A percentile compares a stretch with the other conserved stretches of the same genome.
Conservation (phyloP, 2,888 invertebrate genomes). For the Argyra leucocephala region DNA sequence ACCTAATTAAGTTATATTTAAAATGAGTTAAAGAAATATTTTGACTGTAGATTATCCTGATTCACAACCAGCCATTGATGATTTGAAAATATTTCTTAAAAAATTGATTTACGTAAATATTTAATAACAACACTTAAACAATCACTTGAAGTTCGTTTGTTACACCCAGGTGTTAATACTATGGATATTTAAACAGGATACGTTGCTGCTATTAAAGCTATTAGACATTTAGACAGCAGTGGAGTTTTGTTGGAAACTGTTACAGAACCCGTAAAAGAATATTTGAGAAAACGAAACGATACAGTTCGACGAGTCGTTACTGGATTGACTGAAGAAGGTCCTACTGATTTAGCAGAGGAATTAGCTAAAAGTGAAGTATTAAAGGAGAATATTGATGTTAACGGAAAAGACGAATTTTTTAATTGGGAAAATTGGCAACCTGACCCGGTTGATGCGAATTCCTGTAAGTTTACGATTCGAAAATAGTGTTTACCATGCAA, state of each 20-base stretch:
- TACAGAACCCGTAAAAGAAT: slow-evolving; percentile 83
- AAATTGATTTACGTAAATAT: slow-evolving; percentile 69
- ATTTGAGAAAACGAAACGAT: slow-evolving; percentile 79
- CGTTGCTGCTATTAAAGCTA: slow-evolving; percentile 85
- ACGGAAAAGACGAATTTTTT: slow-evolving; percentile 56
- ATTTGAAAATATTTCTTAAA: slow-evolving; percentile 74
- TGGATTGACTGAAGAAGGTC: slow-evolving; percentile 85
- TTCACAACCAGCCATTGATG: slow-evolving; percentile 84
- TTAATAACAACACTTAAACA: slow-evolving; percentile 70
- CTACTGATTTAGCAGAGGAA: slow-evolving; percentile 86
- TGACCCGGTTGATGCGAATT: slow-evolving; percentile 85
- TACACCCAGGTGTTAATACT: slow-evolving; percentile 93
- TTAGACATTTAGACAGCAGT: slow-evolving; percentile 83
- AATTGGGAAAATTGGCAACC: slow-evolving; percentile 91
- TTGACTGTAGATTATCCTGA: slow-evolving; percentile 91
- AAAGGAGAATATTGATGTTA: slow-evolving; percentile 57
- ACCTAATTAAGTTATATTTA: too few relatives aligned
- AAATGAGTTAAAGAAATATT: too few relatives aligned
- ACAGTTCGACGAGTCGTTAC: slow-evolving; percentile 94
- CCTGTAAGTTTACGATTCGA: slow-evolving; percentile 45
- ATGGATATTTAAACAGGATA: slow-evolving; percentile 93
- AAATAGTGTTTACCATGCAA: too few relatives aligned
- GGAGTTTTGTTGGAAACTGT: slow-evolving; percentile 91
- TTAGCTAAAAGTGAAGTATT: slow-evolving; percentile 70
- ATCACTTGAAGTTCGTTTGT: slow-evolving; percentile 72